These are phyloP conservation scores for Heterotis niloticus DNA, from an alignment of 2,113 vertebrate genomes.

Conservation along the genomic window DNA sequence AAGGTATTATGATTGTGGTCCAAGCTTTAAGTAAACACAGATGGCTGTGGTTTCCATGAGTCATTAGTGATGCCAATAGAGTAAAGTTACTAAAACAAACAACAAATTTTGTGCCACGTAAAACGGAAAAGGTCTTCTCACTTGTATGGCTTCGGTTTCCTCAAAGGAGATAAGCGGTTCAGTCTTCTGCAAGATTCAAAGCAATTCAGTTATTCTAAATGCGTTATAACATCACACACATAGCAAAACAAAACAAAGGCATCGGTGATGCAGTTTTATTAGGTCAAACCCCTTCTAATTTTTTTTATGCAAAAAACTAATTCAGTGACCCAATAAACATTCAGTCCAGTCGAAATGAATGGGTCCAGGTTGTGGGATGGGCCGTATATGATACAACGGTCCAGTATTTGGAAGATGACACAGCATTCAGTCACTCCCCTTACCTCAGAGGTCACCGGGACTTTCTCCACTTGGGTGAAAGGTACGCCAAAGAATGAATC, in stretches of 20 bases:
- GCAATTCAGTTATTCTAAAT: not conserved
- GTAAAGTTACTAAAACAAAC: not conserved
- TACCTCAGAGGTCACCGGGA: constrained; percentile 61
- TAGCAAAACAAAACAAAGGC: not conserved
- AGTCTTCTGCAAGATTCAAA: constrained; percentile 43
- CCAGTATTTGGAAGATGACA: too few relatives aligned
- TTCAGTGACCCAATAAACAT: too few relatives aligned
- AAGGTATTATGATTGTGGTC: not conserved
- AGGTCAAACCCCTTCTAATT: too few relatives aligned
- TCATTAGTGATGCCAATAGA: not conserved
- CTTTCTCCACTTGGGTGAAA: constrained; percentile 51
- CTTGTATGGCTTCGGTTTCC: constrained; percentile 41
- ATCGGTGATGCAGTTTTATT: not conserved
- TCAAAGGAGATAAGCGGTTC: constrained; percentile 63
- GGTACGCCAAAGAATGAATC: constrained; percentile 51
- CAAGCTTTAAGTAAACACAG: not conserved
- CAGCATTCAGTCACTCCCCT: not conserved
- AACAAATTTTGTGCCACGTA: not conserved
- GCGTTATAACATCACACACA: not conserved
- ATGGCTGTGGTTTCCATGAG: not conserved
- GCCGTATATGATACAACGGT: too few relatives aligned
- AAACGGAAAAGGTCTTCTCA: constrained; percentile 37
- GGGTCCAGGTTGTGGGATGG: too few relatives aligned
- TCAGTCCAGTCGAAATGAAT: too few relatives aligned
- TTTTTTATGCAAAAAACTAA: too few relatives aligned